Conservation (phyloP, 2,797 vertebrate species). For the Anguilla marmorata region DNA sequence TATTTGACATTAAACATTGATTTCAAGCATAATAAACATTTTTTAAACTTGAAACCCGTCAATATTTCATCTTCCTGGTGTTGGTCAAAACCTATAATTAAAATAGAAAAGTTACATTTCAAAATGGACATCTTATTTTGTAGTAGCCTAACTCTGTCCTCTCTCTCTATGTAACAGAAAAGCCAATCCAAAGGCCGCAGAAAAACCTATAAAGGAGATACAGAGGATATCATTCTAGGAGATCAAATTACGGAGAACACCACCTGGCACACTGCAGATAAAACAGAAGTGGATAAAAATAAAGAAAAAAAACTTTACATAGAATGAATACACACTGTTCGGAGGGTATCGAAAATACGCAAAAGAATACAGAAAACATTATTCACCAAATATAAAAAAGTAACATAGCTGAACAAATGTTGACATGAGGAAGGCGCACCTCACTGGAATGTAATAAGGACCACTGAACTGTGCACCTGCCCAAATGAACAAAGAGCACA, state of each 20-base stretch:
- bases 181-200: constrained; percentile 37
- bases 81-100: background rate
- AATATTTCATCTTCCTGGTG: background rate
- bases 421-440: constrained; percentile 73
- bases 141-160: background rate
- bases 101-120: background rate
- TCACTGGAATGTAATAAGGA: constrained; percentile 66
- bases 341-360: background rate
- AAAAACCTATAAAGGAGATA: constrained; percentile 46
- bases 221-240: constrained; percentile 45
- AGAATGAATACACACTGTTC: background rate
- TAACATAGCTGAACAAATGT: constrained; percentile 64
- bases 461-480: constrained; percentile 60
- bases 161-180: background rate
- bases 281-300: constrained; percentile 33
- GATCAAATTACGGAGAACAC: constrained; percentile 49
- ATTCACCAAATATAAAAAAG: constrained; percentile 3
- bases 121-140: background rate
- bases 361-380: background rate
- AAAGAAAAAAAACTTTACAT: background rate
- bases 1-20: background rate
- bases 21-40: background rate
- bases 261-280: constrained; percentile 42
- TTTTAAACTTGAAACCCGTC: background rate
- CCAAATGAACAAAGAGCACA: constrained; percentile 61